Conservation (phyloP, 2,113 vertebrate genomes). For the Phrynosoma blainvillii region DNA sequence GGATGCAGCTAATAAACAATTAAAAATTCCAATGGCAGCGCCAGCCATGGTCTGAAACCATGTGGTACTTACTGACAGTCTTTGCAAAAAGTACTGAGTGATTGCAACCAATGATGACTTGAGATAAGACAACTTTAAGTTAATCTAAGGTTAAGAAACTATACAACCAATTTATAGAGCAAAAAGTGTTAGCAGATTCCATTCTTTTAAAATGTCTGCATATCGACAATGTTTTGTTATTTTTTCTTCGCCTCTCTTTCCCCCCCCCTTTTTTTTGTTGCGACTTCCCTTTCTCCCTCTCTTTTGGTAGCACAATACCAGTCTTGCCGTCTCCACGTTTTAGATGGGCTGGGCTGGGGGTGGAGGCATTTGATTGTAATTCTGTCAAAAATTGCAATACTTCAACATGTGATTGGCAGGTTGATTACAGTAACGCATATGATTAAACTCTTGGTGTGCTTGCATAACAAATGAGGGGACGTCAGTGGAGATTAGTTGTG, state of each 20-base stretch:
- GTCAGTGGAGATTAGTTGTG: conserved; percentile 74
- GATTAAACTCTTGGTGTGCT: conserved; percentile 74
- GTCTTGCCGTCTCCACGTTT: conserved; percentile 70
- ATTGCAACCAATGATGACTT: background rate
- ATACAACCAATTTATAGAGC: conserved; percentile 36
- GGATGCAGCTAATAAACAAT: too few species aligned
- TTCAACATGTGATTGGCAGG: conserved; percentile 77
- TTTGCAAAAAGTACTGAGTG: background rate
- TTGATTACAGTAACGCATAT: conserved; percentile 78
- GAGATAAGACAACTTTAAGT: background rate
- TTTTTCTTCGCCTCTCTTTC: conserved; percentile 65
- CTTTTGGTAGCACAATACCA: conserved; percentile 69
- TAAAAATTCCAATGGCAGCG: too few species aligned
- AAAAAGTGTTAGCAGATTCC: conserved; percentile 42
- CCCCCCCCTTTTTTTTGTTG: conserved; percentile 49
- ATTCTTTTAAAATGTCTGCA: conserved; percentile 56
- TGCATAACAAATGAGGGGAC: conserved; percentile 59
- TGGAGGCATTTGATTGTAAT: conserved; percentile 70
- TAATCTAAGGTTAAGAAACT: background rate
- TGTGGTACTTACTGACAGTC: background rate
- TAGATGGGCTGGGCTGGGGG: conserved; percentile 61
- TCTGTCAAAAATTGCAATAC: conserved; percentile 77
- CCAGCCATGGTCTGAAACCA: background rate
- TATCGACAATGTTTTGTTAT: conserved; percentile 17
- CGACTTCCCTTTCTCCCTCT: conserved; percentile 69